A percentile compares a stretch with the other conserved stretches of the same genome.
These are phyloP conservation scores for Trachemys scripta DNA, from an alignment of 2,113 vertebrate species.

Conservation along the genomic window DNA sequence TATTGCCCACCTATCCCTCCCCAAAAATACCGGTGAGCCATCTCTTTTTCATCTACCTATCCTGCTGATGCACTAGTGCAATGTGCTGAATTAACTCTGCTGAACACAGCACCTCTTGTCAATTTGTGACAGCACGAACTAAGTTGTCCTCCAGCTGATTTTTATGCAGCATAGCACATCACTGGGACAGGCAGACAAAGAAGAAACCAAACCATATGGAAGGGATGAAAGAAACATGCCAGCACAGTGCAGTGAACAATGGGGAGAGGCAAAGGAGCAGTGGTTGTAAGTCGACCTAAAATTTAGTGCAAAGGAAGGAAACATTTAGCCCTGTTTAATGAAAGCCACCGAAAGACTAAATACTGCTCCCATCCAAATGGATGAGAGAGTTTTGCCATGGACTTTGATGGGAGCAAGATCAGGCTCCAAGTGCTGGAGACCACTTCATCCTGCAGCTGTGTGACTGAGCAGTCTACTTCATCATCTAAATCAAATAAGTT, in stretches of 20 bases:
- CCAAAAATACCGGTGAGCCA: background rate
- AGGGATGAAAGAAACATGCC: background rate
- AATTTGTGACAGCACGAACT: background rate
- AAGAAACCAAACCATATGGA: background rate
- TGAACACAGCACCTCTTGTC: background rate
- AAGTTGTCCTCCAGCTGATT: background rate
- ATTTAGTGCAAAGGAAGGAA: fast-evolving
- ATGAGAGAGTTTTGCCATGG: background rate
- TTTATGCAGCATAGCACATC: background rate
- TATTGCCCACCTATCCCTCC: background rate
- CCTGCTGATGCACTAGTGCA: background rate
- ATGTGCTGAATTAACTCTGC: background rate
- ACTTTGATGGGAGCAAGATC: background rate
- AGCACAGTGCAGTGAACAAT: background rate
- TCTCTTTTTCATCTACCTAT: background rate
- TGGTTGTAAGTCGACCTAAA: no score
- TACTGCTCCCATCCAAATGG: background rate
- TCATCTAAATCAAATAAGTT: slow-evolving; percentile 18
- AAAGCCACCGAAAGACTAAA: fast-evolving
- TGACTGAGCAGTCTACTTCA: background rate
- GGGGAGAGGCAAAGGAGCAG: background rate
- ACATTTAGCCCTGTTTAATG: background rate
- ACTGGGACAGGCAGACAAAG: background rate
- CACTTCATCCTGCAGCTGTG: background rate
- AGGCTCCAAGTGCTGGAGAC: background rate